Base-by-base conservation (phyloP, 2,113 vertebrate genomes). In the Vidua macroura region DNA sequence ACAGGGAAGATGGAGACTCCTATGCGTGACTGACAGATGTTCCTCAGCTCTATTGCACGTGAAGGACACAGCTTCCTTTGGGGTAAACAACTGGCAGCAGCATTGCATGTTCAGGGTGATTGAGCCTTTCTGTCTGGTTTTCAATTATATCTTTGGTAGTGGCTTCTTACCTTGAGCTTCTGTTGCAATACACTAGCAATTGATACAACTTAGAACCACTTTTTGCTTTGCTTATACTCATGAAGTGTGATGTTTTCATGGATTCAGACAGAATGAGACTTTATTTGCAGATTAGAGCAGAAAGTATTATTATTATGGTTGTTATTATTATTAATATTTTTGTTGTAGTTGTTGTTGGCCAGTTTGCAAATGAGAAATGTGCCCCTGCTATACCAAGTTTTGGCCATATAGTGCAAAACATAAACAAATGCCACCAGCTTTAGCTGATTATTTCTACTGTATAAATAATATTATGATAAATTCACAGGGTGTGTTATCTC, bases 381-480 rank as follows among this genome's bases (percentile, higher is more conserved):
- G 9, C 37, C 79, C 43, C 33, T 41, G 2, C 13, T 56, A 14
- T 33, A 31, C 44, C 59, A 66, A 78, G 8, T 46, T 86, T 80
- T 67, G 64, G 22, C 13, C 14, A 35, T 44, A 41, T 5, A 49
- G 62, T 48, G 67, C 46, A 73, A 43, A 80, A 67, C 4, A 55
- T 66, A 95, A 95, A 73, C 30, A 73, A 92, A 78, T 86, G 41
- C 17, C 55, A 37, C 83, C 41, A 81, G 25, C 49, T 44, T 62
- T 79, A 70, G 33, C 33, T 93, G 63, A 70, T 66, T 4, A 78
- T 75, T 92, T 52, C 64, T 86, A 63, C 39, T 23, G 7, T 53
- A 77, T 74, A 94, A 94, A 88, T 78, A 88, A 88, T 74, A 83
- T 79, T 67, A 63, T 48, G 72, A 88, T 92, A 92, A 73, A 92